Evolutionary conservation across 2,888 invertebrate species (phyloP), one percentile per base, ranked within the genome.

Genomic region (Mechanitis mazaeus): DNA sequence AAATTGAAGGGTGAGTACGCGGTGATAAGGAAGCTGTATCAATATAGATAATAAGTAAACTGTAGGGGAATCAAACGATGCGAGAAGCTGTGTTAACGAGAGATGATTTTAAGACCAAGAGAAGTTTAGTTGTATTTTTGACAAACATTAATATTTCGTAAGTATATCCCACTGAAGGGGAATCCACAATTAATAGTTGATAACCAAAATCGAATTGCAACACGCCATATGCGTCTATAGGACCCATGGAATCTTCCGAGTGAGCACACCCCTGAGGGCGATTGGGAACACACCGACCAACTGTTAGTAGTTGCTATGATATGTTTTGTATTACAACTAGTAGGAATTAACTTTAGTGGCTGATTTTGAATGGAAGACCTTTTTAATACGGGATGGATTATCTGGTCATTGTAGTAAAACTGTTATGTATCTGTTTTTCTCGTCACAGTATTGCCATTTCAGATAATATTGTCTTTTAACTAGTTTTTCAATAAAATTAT

Each of bases 291-390:
- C 71, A 68, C 66, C 55, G 67, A 70, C 77, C 85, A 85, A 85
- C 85, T 85, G 85, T 85, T 80, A 67, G 74, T 80, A 85, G 85
- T 85, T 80, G 67, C 74, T 80, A 73, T 73, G 80, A 81, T 80
- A 81, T 75, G 75, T 77, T 78, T 79, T 79, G 73, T 75, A 73
- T 72, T 63, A 76, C 68, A 71, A 71, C 69, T 72, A 73, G 72
- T 71, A 71, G 55, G 58, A 65, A 68, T 71, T 72, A 67, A 68
- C 63, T 63, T 56, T 33, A 58, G 61, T 61, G 53, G 61, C 50
- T 56, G 57, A 58, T 61, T 64, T 58, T 50, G 45, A 47, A 64
- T 45, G 46, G 60, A 60, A 45, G 56, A 53, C 35, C 38, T 57
- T 45, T 12, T 59, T 55, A 12, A 59, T 47, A 35, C 45, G 11